These are phyloP conservation scores for Xenotilapia caudafasciata DNA, from an alignment of 2,113 vertebrate genomes.

Conservation along the genomic window DNA sequence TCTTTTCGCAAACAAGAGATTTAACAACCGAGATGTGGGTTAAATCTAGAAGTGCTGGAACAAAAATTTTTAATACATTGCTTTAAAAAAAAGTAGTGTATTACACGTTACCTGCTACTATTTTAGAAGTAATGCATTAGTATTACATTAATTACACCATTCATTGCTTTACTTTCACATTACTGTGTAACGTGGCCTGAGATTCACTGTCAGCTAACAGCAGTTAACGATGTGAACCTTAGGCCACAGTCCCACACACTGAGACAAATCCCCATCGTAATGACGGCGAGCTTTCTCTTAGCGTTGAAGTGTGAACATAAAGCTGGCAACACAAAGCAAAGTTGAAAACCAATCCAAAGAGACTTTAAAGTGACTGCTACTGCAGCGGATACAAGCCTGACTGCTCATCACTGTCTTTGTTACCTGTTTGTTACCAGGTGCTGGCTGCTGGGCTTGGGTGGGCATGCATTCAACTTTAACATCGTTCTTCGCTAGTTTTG, in stretches of 20 bases:
- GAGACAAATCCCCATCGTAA: not conserved
- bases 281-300: not conserved
- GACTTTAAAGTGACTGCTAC: not conserved
- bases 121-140: not conserved
- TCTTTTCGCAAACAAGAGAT: not conserved
- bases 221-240: not conserved
- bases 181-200: not conserved
- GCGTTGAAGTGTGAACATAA: not conserved
- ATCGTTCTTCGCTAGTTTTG: not conserved
- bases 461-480: not conserved
- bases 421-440: not conserved
- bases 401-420: not conserved
- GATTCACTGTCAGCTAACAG: not conserved
- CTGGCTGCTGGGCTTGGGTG: not conserved
- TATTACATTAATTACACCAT: not conserved
- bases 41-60: not conserved
- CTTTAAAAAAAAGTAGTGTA: not conserved
- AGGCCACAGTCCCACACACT: not conserved
- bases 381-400: not conserved
- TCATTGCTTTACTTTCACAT: not conserved
- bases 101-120: not conserved
- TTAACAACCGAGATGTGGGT: not conserved
- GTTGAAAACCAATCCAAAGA: not conserved
- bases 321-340: not conserved
- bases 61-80: rapidly evolving